A percentile compares a stretch with the other conserved stretches of the same genome.
Evolutionary conservation across 92 coral and sea anemone genomes (phyloP).

Genomic region (Desmophyllum pertusum): DNA sequence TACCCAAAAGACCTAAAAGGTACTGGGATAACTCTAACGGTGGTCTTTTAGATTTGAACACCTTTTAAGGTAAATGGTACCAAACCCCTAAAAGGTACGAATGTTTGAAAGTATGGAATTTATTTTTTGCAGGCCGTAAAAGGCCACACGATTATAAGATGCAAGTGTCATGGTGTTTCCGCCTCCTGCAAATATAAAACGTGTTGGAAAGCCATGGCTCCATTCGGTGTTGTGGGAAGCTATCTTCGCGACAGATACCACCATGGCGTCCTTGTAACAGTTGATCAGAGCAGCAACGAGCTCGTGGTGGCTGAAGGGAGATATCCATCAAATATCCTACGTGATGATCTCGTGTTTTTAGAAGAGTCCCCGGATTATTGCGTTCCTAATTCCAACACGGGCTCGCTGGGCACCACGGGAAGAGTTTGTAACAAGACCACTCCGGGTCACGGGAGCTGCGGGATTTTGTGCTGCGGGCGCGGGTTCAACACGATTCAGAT

Average conservation of each 20-base stretch:
- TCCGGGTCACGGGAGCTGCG: constrained; percentile 73
- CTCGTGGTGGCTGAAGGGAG: constrained; percentile 53
- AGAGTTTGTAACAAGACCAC: constrained; percentile 79
- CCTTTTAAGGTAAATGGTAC: too few species aligned
- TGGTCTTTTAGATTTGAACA: too few species aligned
- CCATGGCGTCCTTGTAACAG: constrained; percentile 65
- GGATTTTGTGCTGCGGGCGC: constrained; percentile 90
- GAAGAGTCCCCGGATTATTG: constrained; percentile 97
- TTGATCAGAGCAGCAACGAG: constrained; percentile 75
- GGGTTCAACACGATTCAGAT: constrained; percentile 90
- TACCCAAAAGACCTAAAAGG: too few species aligned
- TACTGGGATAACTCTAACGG: too few species aligned
- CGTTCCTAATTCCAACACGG: constrained; percentile 61
- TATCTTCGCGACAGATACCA: constrained; percentile 69
- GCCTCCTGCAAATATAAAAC: constrained; percentile 88
- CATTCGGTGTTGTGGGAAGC: constrained; percentile 78
- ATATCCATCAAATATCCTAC: constrained; percentile 54
- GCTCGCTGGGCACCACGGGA: constrained; percentile 89
- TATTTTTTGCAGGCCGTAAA: constrained; percentile 75
- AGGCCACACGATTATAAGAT: constrained; percentile 57
- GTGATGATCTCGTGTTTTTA: constrained; percentile 80
- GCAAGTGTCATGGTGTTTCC: constrained; percentile 97
- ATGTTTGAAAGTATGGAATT: not conserved
- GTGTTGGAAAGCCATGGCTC: constrained; percentile 78
- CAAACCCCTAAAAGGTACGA: not conserved